These are phyloP conservation scores for Xanthia togata DNA, from an alignment of 2,888 invertebrate species.

Conservation along the genomic window DNA sequence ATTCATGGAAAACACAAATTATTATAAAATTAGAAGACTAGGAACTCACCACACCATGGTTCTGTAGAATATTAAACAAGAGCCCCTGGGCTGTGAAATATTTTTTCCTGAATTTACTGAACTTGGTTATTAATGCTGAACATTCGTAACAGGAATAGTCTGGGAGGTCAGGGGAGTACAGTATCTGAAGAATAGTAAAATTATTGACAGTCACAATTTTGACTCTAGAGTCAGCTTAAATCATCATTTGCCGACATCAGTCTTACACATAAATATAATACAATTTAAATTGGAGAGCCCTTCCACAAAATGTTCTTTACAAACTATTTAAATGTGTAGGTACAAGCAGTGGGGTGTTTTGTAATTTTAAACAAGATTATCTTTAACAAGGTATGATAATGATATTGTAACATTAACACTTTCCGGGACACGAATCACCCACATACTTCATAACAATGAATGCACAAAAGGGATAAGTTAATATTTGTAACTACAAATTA, in stretches of 20 bases:
- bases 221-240: neutral
- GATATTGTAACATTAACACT: neutral
- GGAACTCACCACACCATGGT: conserved; percentile 34
- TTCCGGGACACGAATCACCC: no score
- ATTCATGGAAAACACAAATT: neutral
- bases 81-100: conserved; percentile 37
- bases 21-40: neutral
- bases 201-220: neutral
- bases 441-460: neutral
- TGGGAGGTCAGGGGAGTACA: conserved; percentile 32
- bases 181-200: conserved; percentile 21
- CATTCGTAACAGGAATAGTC: conserved; percentile 44
- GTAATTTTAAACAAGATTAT: neutral
- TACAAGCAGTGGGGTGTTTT: neutral
- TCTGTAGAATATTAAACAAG: conserved; percentile 37
- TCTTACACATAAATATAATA: neutral
- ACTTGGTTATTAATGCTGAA: conserved; percentile 30
- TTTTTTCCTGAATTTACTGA: conserved; percentile 39
- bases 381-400: neutral
- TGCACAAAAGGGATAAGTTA: neutral
- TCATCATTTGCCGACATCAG: neutral
- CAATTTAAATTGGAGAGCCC: neutral
- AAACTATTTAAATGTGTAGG: neutral
- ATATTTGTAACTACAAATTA: neutral
- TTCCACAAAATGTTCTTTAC: neutral